These are phyloP conservation scores for Xanthorhoe designata DNA, from an alignment of 2,888 invertebrate genomes.

Conservation along the genomic window DNA sequence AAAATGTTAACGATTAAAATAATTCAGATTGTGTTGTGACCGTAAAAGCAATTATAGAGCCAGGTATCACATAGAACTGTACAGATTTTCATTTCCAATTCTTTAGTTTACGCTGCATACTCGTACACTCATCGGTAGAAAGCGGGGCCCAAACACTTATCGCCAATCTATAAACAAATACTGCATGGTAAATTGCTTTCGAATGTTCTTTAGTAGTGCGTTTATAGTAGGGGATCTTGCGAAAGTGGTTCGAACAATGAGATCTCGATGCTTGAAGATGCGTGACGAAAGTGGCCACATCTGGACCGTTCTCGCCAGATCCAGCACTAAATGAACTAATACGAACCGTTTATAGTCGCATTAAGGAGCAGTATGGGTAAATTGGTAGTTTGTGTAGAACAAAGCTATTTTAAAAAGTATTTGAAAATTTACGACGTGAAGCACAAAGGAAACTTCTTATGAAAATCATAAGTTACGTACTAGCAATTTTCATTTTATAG, in stretches of 20 bases:
- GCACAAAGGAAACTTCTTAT: conserved; percentile 1
- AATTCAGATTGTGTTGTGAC: too few relatives aligned
- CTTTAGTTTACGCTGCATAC: too few relatives aligned
- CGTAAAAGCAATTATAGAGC: too few relatives aligned
- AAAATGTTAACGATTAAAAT: too few relatives aligned
- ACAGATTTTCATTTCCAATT: too few relatives aligned
- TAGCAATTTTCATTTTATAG: conserved; percentile 2
- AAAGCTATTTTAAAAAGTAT: background rate
- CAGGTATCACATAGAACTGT: too few relatives aligned
- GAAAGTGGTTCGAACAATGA: conserved; percentile 51
- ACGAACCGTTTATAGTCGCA: conserved; percentile 32
- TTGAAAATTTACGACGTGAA: background rate
- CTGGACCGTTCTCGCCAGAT: conserved; percentile 43
- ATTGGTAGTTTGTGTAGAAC: conserved; percentile 2
- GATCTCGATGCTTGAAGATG: conserved; percentile 55
- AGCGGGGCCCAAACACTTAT: too few relatives aligned
- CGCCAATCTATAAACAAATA: background rate
- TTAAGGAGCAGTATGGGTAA: conserved; percentile 18
- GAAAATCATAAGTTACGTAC: background rate
- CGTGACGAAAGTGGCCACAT: conserved; percentile 54
- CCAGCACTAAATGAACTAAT: conserved; percentile 33
- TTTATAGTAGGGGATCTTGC: conserved; percentile 51
- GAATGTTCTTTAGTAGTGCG: background rate
- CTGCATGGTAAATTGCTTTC: background rate
- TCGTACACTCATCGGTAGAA: too few relatives aligned